Evolutionary conservation across 2,113 vertebrate genomes (phyloP).

Genomic region (Excalfactoria chinensis): DNA sequence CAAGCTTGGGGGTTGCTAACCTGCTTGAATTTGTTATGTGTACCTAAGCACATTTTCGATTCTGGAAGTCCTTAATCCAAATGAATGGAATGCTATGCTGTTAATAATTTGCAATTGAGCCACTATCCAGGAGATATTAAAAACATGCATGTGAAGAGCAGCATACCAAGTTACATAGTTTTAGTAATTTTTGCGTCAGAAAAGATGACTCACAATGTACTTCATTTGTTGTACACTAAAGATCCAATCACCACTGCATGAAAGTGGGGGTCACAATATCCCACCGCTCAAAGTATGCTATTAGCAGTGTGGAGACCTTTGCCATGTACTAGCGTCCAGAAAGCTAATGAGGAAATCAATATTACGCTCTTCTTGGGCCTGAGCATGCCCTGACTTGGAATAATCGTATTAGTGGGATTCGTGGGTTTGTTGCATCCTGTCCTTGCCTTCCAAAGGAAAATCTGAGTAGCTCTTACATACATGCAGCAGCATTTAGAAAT

Average conservation of each 20-base stretch:
- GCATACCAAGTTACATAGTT: not conserved
- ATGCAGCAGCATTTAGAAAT: not conserved
- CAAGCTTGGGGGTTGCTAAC: not conserved
- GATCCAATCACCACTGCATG: not conserved
- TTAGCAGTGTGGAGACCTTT: not conserved
- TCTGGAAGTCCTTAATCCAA: not conserved
- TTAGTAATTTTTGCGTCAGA: not conserved
- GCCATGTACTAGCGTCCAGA: not conserved
- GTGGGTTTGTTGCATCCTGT: not conserved
- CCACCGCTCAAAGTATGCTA: not conserved
- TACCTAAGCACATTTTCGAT: not conserved
- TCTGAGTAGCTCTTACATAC: not conserved
- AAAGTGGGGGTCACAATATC: not conserved
- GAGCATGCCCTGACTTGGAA: not conserved
- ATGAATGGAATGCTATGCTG: not conserved
- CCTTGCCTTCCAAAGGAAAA: not conserved
- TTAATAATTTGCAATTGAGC: not conserved
- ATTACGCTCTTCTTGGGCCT: not conserved
- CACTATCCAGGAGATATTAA: not conserved
- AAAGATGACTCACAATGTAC: not conserved
- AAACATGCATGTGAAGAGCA: accelerated
- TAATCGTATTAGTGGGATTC: not conserved
- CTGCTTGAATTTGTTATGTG: not conserved
- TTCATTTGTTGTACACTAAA: not conserved
- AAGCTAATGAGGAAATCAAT: not conserved